These are phyloP conservation scores for Euura saliciscinereae DNA, from an alignment of 1,140 invertebrate species.

Conservation along the genomic window DNA sequence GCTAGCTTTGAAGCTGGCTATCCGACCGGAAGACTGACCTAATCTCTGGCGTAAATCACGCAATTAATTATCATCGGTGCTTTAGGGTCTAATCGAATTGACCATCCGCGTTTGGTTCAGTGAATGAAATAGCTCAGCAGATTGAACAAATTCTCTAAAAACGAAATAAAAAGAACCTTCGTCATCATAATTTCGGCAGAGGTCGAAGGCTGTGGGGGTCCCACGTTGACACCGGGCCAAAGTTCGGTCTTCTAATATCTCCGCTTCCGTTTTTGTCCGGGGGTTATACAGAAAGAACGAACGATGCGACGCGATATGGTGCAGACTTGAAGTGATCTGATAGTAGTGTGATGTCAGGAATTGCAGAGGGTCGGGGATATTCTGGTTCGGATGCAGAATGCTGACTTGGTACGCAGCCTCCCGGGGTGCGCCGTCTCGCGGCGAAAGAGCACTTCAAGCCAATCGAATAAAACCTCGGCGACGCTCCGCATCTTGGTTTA, in stretches of 20 bases:
- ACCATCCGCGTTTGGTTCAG: no score
- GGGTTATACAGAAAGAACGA: background rate
- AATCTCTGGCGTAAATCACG: background rate
- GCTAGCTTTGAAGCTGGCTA: background rate
- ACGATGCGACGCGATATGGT: background rate
- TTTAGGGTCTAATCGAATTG: no score
- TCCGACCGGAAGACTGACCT: background rate
- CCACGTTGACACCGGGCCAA: slow-evolving; percentile 18
- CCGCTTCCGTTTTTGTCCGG: slow-evolving; percentile 8
- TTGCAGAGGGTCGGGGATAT: background rate
- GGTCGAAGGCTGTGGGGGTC: background rate
- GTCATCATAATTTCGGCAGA: no score
- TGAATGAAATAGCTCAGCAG: no score
- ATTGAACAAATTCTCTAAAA: no score
- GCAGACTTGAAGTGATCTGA: slow-evolving; percentile 9
- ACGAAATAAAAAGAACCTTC: no score
- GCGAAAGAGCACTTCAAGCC: slow-evolving; percentile 17
- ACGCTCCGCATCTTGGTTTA: background rate
- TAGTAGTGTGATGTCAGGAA: background rate
- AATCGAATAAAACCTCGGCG: slow-evolving; percentile 28
- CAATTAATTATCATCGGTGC: background rate
- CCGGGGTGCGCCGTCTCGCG: slow-evolving; percentile 11
- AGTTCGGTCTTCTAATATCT: background rate
- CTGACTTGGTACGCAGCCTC: slow-evolving; percentile 25
- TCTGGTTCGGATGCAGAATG: slow-evolving; percentile 22